Evolutionary conservation across 2,888 invertebrate species (phyloP).

Genomic region (Podabrus alpinus): DNA sequence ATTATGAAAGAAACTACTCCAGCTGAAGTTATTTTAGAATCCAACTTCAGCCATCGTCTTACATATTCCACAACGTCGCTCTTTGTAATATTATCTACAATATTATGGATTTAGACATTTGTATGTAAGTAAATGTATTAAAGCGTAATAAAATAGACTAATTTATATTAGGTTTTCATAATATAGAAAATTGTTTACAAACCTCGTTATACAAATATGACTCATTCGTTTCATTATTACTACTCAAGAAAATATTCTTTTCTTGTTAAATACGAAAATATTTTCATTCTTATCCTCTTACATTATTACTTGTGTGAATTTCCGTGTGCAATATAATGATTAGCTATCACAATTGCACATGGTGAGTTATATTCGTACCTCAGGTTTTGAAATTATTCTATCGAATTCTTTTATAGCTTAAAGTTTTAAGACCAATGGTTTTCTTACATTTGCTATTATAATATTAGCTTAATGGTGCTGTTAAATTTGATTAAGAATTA

Average conservation of each 20-base stretch:
- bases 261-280: not conserved
- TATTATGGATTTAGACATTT: constrained; percentile 18
- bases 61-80: constrained; percentile 13
- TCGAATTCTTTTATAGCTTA: not conserved
- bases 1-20: constrained; percentile 26
- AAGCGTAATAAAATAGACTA: constrained; percentile 22
- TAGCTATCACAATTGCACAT: not conserved
- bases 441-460: not conserved
- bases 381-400: not conserved
- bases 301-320: not conserved
- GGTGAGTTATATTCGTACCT: not conserved
- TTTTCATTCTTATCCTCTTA: not conserved
- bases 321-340: not conserved
- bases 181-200: not conserved
- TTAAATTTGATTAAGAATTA: not conserved
- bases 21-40: constrained; percentile 24
- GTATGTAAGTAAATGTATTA: constrained; percentile 16
- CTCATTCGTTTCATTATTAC: not conserved
- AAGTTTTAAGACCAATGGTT: not conserved
- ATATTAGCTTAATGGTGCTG: constrained; percentile 5
- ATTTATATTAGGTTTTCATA: constrained; percentile 2
- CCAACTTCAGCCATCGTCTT: constrained; percentile 16
- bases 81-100: constrained; percentile 12
- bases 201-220: not conserved
- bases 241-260: not conserved